Base-by-base conservation (phyloP, 1,140 invertebrate species). In the Schlechtendalia chinensis region DNA sequence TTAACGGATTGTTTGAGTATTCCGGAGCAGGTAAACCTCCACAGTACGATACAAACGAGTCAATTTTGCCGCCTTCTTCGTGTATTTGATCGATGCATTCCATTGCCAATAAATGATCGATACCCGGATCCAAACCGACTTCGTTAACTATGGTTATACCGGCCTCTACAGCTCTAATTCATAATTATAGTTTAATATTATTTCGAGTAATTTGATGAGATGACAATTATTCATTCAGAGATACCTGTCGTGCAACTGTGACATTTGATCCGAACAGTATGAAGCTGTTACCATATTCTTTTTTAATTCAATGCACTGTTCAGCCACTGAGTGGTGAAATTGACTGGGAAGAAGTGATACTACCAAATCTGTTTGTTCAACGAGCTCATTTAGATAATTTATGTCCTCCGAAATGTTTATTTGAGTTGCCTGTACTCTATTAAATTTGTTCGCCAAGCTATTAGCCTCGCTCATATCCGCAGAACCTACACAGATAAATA, bases 231-330 rank as follows among this genome's bases (percentile, higher is more conserved):
- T 39, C 16, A 61, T 45, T 19, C 12, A 8, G 5, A 22, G 6
- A 11, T 63, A 94, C 93, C 89, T 89, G 17, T 94, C 85, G 83
- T 98, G 91, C 5, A 98, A 85, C 0, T 90, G 89, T 82, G 89
- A 90, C 84, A 99, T 93, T 83, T 94, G 90, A 0, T 94, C 91
- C 8, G 92, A 93, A 29, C 95, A 90, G 84, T 99, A 99, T 80
- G 95, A 98, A 0, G 97, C 96, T 0, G 98, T 99, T 1, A 99
- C 96, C 91, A 99, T 92, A 85, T 99, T 95, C 0, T 91, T 93
- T 61, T 91, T 90, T 77, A 93, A 88, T 4, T 90, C 88, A 54
- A 99, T 96, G 84, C 98, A 99, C 45, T 91, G 89, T 82, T 92
- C 90, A 0, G 97, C 97, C 1, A 94, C 90, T 24, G 91, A 86